phyloP scores from a whole-genome alignment of 1,140 invertebrate genomes.

The Acromyrmex heyeri region DNA sequence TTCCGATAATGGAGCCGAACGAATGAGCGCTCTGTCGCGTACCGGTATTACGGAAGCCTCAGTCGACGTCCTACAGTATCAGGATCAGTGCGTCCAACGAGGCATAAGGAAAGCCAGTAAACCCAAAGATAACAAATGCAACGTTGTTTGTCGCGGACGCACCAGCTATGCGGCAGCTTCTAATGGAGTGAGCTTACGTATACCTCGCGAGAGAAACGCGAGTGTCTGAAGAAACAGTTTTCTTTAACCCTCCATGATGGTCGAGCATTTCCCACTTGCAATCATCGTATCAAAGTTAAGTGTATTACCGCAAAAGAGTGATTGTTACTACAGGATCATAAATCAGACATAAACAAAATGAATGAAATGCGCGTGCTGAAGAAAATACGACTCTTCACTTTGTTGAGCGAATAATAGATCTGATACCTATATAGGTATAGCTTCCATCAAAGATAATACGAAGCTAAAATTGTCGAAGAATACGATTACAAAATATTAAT shows the following conservation, averaged over 20 bases:
- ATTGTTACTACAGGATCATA: neutral
- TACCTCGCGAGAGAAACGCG: neutral
- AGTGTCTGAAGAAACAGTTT: slow-evolving; percentile 17
- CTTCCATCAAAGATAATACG: neutral
- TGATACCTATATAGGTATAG: too few species aligned
- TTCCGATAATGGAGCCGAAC: slow-evolving; percentile 79
- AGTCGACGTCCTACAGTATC: slow-evolving; percentile 64
- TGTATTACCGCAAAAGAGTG: neutral
- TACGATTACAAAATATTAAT: slow-evolving; percentile 13
- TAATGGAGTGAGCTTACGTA: slow-evolving; percentile 29
- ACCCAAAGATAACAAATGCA: slow-evolving; percentile 76
- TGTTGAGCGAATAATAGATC: slow-evolving; percentile 3
- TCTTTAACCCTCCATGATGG: neutral
- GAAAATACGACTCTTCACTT: neutral
- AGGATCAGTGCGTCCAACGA: slow-evolving; percentile 74
- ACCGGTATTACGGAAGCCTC: slow-evolving; percentile 54
- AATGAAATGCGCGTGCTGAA: neutral
- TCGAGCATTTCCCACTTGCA: slow-evolving; percentile 10
- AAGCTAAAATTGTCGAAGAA: neutral
- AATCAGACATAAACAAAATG: slow-evolving; percentile 10
- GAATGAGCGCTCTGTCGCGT: slow-evolving; percentile 69
- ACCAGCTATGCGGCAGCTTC: neutral
- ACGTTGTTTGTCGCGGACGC: slow-evolving; percentile 66
- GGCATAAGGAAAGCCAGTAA: slow-evolving; percentile 67
- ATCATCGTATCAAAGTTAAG: slow-evolving; percentile 15